Evolutionary conservation across 2,888 invertebrate genomes (phyloP), one percentile per base, ranked within the genome.

Genomic region (Agrenia bidenticulata): DNA sequence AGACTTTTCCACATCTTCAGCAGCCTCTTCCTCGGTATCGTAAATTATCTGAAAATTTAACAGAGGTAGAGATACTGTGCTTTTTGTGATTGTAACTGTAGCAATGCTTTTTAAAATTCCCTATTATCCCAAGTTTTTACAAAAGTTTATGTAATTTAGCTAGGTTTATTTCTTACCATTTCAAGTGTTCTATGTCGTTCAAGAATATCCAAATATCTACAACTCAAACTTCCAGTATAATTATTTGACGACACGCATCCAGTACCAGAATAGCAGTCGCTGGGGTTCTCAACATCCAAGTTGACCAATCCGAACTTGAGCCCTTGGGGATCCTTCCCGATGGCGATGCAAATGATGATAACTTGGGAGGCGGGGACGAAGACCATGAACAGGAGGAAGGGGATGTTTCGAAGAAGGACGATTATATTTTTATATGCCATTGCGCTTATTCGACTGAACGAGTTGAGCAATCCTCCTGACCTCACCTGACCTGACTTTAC

Each of bases 341-440:
- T 93, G 66, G 94, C 94, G 80, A 94, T 82, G 79, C 94, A 94
- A 84, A 94, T 94, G 65, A 94, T 85, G 63, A 94, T 90, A 69
- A 94, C 92, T 82, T 94, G 93, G 87, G 93, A 89, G 37, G 92
- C 90, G 19, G 94, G 94, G 77, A 94, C 81, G 50, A 92, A 90
- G 80, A 94, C 94, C 78, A 94, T 92, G 82, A 94, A 94, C 78
- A 94, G 83, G 89, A 94, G 90, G 67, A 94, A 90, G 50, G 61
- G 56, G 11, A 72, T 24, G 49, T 70, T 72, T 64, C 72, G 58
- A 32, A 64, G 21, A 11, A 72, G 51, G n/a, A 67, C 61, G 32
- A 70, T 59, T 55, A 62, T 57, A 56, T 70, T 73, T 49, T 73
- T 73, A 19, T 63, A 41, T 4, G 61, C 61, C 65, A 70, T 54